Conservation (phyloP, 2,888 invertebrate species). For the Cheilosia scutellata region DNA sequence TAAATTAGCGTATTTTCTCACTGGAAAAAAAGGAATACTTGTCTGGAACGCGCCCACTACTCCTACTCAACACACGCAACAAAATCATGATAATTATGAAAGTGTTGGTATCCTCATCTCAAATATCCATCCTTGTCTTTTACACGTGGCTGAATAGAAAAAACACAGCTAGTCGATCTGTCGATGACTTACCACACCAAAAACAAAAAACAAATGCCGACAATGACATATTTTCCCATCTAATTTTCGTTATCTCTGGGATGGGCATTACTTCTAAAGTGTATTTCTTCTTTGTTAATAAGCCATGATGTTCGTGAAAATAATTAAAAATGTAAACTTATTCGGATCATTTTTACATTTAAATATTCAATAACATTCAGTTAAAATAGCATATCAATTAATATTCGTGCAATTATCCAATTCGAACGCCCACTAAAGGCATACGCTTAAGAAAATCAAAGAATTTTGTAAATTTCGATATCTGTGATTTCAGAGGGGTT, state of each 20-base stretch:
- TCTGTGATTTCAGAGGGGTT: background rate
- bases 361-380: constrained; percentile 14
- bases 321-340: constrained; percentile 56
- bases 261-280: constrained; percentile 41
- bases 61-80: background rate
- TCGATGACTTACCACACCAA: constrained; percentile 1
- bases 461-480: constrained; percentile 2
- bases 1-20: too few relatives aligned
- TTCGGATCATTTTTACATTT: constrained; percentile 23
- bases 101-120: background rate
- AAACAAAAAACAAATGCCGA: constrained; percentile 45
- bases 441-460: background rate
- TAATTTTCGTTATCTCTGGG: constrained; percentile 39
- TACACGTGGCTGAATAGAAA: background rate
- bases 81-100: background rate
- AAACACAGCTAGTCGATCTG: constrained; percentile 1
- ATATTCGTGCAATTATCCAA: constrained; percentile 28
- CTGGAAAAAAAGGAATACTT: too few relatives aligned
- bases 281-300: constrained; percentile 59
- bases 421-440: constrained; percentile 2
- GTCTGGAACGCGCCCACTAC: too few relatives aligned
- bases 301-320: constrained; percentile 57
- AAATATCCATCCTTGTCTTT: background rate
- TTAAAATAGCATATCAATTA: constrained; percentile 28
- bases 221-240: constrained; percentile 50